Base-by-base conservation (phyloP, 2,888 invertebrate genomes). In the Drosophila merina region DNA sequence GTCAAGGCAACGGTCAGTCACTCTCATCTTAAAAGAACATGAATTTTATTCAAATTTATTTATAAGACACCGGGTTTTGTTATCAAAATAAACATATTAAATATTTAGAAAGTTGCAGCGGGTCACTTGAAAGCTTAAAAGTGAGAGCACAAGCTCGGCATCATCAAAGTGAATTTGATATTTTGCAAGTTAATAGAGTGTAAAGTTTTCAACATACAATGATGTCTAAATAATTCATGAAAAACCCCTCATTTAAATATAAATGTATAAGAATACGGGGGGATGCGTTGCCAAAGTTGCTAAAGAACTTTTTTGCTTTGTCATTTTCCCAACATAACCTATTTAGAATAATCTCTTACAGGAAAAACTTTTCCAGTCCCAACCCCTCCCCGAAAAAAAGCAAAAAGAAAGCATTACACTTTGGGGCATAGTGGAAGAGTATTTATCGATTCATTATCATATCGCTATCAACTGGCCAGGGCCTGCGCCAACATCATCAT, bases 371-470 rank as follows among this genome's bases (percentile, higher is more conserved):
- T 31, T 57, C 28, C 7, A 7, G 7, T 9, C 9, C 48, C 48
- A n/a, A 2, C 8, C 2, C 5, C 48, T 8, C 28, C 28, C 5
- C 4, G 4, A 28, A 28, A 28, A 28, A 28, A 4, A 28, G 1
- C 6, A 25, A 44, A 44, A 44, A 44, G 25, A 42, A 42, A 4
- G 12, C 38, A 28, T 25, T 57, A 47, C 9, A 31, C 25, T 9
- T 8, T 12, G 30, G 30, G 6, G 36, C 30, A 28, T 45, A 8
- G 6, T 47, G 30, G 38, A 47, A 64, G 64, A 64, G 64, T 64
- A 64, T 44, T 55, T 31, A 48, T 63, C 48, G 48, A 49, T 69
- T 74, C 75, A 64, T 48, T 54, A 76, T 60, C 49, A 56, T 75
- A 58, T 59, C 54, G 58, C 44, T 66, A 57, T 47, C 63, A 48